Evolutionary conservation across 2,888 invertebrate species (phyloP).

Genomic region (Plagiodera versicolora): DNA sequence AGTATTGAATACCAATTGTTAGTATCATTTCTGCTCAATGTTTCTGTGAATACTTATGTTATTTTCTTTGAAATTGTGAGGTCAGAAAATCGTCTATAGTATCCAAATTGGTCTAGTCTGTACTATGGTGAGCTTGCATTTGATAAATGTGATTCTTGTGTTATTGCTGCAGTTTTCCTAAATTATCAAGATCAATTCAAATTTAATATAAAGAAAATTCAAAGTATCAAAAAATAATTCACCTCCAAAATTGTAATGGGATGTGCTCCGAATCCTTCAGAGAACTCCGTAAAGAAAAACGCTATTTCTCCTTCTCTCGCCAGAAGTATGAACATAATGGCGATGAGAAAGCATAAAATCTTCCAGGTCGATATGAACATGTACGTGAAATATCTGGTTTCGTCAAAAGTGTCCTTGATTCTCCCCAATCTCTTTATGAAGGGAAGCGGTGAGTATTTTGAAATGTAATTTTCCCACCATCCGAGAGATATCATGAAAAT

Average conservation of each 20-base stretch:
- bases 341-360: slow-evolving; percentile 76
- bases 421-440: slow-evolving; percentile 74
- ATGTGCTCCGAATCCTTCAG: slow-evolving; percentile 75
- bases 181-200: too few species aligned
- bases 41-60: too few species aligned
- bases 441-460: slow-evolving; percentile 79
- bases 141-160: too few species aligned
- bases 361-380: slow-evolving; percentile 93
- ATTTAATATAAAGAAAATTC: background rate
- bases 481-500: slow-evolving; percentile 81
- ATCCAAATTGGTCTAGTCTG: too few species aligned
- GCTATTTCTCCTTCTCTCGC: slow-evolving; percentile 75
- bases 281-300: slow-evolving; percentile 76
- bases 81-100: too few species aligned
- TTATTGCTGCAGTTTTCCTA: too few species aligned
- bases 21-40: too few species aligned
- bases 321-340: slow-evolving; percentile 72
- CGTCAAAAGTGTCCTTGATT: slow-evolving; percentile 76
- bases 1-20: too few species aligned
- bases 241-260: slow-evolving; percentile 78
- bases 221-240: too few species aligned
- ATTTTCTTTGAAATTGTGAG: too few species aligned
- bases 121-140: too few species aligned
- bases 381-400: slow-evolving; percentile 86
- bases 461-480: slow-evolving; percentile 99